Conservation (phyloP, 2,113 vertebrate genomes). For the Setophaga petechia region DNA sequence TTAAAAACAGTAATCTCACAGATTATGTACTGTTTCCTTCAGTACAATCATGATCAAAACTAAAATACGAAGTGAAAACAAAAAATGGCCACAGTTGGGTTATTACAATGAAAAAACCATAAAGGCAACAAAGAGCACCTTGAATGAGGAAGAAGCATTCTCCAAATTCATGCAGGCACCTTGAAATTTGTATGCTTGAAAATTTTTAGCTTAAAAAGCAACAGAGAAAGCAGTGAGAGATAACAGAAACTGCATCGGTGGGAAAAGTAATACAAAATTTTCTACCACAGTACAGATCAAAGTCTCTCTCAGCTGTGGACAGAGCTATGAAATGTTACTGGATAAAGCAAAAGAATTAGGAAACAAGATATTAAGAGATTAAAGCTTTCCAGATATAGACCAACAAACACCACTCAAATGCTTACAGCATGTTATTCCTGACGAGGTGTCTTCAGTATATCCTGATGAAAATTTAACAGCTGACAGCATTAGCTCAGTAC, state of each 20-base stretch:
- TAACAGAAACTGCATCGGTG: not conserved
- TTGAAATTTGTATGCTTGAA: not conserved
- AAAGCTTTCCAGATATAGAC: constrained; percentile 18
- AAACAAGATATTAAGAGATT: constrained; percentile 21
- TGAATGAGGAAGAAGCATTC: not conserved
- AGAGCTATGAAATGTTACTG: constrained; percentile 1
- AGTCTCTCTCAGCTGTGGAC: constrained; percentile 14
- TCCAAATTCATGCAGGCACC: not conserved
- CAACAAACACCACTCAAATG: not conserved
- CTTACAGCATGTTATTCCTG: not conserved
- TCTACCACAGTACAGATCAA: not conserved
- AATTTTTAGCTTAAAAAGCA: not conserved
- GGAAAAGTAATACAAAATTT: constrained; percentile 16
- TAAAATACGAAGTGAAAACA: not conserved
- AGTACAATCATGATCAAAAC: not conserved
- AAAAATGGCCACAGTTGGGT: not conserved
- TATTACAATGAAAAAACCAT: not conserved
- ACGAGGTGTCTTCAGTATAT: not conserved
- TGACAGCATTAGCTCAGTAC: not conserved
- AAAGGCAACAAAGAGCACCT: not conserved
- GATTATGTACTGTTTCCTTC: not conserved
- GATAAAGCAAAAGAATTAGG: constrained; percentile 34
- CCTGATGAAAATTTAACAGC: not conserved
- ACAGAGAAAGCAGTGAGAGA: not conserved
- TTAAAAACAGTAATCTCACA: not conserved